A percentile compares a stretch with the other conserved stretches of the same genome.
Conservation (phyloP, 1,140 invertebrate species). For the Aporrectodea caliginosa region DNA sequence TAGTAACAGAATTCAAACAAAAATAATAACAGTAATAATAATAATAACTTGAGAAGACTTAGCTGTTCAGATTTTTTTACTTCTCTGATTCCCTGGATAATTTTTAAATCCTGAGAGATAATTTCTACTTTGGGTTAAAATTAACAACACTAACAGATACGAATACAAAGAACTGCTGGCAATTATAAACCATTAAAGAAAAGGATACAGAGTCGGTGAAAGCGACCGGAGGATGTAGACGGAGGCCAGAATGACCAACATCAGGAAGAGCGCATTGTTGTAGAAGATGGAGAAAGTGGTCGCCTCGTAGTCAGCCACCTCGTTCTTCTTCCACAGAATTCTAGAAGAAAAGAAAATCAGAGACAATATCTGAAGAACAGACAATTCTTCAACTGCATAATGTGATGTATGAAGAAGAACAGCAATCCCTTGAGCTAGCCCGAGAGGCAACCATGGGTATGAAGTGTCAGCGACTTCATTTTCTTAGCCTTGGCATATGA, state of each 20-base stretch:
- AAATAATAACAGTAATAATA: too few relatives aligned
- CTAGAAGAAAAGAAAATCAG: too few relatives aligned
- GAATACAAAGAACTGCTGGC: too few relatives aligned
- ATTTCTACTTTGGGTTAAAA: not conserved
- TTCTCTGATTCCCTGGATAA: not conserved
- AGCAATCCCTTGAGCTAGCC: too few relatives aligned
- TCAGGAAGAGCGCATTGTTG: conserved; percentile 94
- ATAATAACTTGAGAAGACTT: not conserved
- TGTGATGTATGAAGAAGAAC: too few relatives aligned
- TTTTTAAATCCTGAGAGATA: not conserved
- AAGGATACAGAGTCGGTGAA: conserved; percentile 74
- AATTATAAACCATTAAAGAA: conserved; percentile 29
- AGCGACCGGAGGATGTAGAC: conserved; percentile 90
- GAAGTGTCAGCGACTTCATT: too few relatives aligned
- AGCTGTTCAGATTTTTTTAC: not conserved
- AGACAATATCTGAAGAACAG: too few relatives aligned
- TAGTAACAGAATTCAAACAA: too few relatives aligned
- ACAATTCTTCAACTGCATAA: too few relatives aligned
- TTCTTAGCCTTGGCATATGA: too few relatives aligned
- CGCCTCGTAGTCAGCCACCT: conserved; percentile 98
- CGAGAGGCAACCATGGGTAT: too few relatives aligned
- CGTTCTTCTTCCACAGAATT: conserved; percentile 95
- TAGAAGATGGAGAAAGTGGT: conserved; percentile 99
- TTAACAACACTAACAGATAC: not conserved
- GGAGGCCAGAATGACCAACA: conserved; percentile 87